Conservation (phyloP, 2,888 invertebrate genomes). For the Drosophila eohydei region DNA sequence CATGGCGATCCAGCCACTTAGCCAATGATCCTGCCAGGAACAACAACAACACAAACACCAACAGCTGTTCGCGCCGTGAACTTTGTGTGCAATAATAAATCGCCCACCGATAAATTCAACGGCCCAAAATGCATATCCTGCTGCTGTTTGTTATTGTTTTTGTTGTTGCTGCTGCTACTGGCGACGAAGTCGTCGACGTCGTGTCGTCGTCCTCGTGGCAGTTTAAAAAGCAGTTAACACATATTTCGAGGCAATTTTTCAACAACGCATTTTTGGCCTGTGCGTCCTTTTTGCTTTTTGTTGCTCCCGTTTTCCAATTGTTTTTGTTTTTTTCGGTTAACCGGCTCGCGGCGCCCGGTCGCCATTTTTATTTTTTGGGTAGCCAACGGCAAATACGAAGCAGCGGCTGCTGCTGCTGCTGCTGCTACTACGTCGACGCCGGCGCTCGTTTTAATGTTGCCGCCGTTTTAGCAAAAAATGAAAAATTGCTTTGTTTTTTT, state of each 20-base stretch:
- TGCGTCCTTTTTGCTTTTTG: constrained; percentile 45
- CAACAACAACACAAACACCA: constrained; percentile 36
- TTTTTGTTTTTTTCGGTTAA: constrained; percentile 36
- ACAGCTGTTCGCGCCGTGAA: constrained; percentile 60
- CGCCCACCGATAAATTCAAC: constrained; percentile 70
- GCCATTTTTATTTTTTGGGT: constrained; percentile 64
- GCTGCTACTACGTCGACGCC: constrained; percentile 34
- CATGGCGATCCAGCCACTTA: constrained; percentile 74
- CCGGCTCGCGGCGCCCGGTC: constrained; percentile 53
- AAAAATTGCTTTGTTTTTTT: constrained; percentile 77
- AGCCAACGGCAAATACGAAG: constrained; percentile 35
- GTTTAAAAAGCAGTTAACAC: constrained; percentile 85
- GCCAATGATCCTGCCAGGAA: constrained; percentile 66
- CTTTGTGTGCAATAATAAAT: constrained; percentile 62
- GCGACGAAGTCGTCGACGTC: constrained; percentile 51
- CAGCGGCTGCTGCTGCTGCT: constrained; percentile 10
- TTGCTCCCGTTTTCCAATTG: constrained; percentile 22
- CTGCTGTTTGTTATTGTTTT: constrained; percentile 28
- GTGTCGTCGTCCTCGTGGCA: constrained; percentile 81
- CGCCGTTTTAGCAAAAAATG: constrained; percentile 77
- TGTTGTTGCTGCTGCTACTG: constrained; percentile 11
- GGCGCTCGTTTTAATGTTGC: constrained; percentile 68
- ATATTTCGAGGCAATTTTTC: constrained; percentile 84
- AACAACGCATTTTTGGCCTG: constrained; percentile 77
- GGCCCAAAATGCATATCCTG: constrained; percentile 73